Evolutionary conservation across 2,888 invertebrate genomes (phyloP), one percentile per base, ranked within the genome.

Genomic region (Stomorhina lunata): DNA sequence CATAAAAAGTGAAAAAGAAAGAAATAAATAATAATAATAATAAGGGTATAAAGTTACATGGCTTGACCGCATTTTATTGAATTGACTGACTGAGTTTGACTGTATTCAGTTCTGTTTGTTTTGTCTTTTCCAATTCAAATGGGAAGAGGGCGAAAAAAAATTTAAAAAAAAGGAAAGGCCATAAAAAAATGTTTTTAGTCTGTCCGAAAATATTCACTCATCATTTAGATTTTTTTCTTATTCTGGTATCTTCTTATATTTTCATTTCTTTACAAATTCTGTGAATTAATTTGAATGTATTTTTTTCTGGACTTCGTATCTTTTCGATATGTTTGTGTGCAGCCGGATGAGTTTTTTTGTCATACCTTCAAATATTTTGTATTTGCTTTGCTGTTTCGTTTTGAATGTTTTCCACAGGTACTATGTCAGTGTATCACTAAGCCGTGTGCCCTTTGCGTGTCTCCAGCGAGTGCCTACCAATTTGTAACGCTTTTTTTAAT

Each of bases 51-150:
- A 75, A 57, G 45, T 80, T 80, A 80, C 80, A 80, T 55, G 59
- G 68, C 55, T 80, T 80, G 80, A 75, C 80, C 80, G 80, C 80
- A 80, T 80, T 80, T 80, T 55, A 75, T 55, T 80, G 75, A 63
- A 80, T 73, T 80, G 55, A 76, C 61, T 48, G 55, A 53, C 27
- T 53, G 48, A 20, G 25, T 9, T 5, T 55, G 55, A 4, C 29
- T 25, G 40, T 71, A n/a, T n/a, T n/a, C n/a, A n/a, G n/a, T n/a
- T n/a, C n/a, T n/a, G 57, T 27, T 43, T 73, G 12, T 63, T 72
- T n/a, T n/a, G n/a, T n/a, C n/a, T n/a, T n/a, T 72, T 61, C 27
- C 15, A 17, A 55, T 75, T 57, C 29, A 75, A 68, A 73, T 63
- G 25, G 45, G 17, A 50, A 72, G 55, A 32, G n/a, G n/a, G n/a